These are phyloP conservation scores for Yponomeuta malinellus DNA, from an alignment of 2,888 invertebrate genomes.

Conservation along the genomic window DNA sequence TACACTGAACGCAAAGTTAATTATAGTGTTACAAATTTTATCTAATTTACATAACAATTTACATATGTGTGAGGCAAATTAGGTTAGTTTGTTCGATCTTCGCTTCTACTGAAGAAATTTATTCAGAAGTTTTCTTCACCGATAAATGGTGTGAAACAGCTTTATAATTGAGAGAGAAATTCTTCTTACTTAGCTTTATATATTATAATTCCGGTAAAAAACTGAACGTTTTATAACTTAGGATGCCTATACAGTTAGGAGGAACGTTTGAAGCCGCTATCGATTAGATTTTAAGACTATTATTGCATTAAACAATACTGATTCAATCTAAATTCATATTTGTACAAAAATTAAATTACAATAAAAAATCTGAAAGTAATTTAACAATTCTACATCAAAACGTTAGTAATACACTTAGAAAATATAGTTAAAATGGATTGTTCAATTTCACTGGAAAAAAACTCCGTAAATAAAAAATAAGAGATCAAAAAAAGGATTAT, in stretches of 20 bases:
- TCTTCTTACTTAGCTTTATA: too few relatives aligned
- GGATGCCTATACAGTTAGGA: background rate
- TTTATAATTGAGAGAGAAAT: too few relatives aligned
- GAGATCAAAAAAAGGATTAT: background rate
- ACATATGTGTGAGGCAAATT: background rate
- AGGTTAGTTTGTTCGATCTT: background rate
- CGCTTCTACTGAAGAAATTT: too few relatives aligned
- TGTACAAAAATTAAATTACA: background rate
- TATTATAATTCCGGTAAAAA: background rate
- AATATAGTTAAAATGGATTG: background rate
- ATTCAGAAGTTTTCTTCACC: too few relatives aligned
- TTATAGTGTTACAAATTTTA: background rate
- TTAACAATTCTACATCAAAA: background rate
- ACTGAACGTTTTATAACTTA: background rate
- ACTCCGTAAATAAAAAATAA: background rate
- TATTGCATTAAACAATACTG: conserved; percentile 1
- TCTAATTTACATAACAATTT: background rate
- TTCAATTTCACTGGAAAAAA: background rate
- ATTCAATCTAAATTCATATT: background rate
- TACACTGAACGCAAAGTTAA: background rate
- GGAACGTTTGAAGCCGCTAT: background rate
- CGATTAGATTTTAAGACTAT: background rate
- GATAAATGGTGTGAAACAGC: too few relatives aligned
- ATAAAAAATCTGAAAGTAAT: background rate
- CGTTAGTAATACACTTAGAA: background rate